Evolutionary conservation across 2,797 vertebrate species (phyloP).

Genomic region (Coilia nasus): DNA sequence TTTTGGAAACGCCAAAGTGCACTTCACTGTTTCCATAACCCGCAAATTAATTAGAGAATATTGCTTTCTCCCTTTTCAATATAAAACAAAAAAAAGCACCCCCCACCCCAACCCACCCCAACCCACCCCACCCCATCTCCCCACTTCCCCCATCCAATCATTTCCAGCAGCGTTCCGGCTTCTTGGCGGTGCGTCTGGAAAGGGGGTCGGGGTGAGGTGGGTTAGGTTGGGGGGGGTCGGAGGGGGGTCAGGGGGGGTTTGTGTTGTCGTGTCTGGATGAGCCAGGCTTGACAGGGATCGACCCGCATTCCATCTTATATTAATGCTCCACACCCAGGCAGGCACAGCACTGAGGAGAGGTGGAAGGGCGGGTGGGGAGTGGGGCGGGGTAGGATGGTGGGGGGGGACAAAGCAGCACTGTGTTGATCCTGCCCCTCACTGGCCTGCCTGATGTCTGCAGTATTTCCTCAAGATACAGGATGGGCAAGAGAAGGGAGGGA

Average conservation of each 20-base stretch:
- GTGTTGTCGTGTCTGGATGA: conserved; percentile 20
- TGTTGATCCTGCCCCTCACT: conserved; percentile 44
- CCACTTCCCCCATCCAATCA: neutral
- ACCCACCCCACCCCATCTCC: conserved; percentile 30
- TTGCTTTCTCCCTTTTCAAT: conserved; percentile 47
- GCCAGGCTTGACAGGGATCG: conserved; percentile 25
- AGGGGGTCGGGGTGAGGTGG: neutral
- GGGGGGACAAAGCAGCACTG: conserved; percentile 15
- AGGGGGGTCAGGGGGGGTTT: neutral
- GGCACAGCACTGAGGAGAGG: conserved; percentile 24
- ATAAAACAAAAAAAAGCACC: conserved; percentile 60
- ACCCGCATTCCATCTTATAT: conserved; percentile 43
- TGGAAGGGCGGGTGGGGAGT: conserved; percentile 8
- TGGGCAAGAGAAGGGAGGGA: neutral
- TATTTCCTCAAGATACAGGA: conserved; percentile 30
- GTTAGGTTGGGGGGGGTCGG: conserved; percentile 18
- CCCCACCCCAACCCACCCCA: conserved; percentile 35
- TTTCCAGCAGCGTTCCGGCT: neutral
- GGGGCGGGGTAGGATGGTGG: too few relatives aligned
- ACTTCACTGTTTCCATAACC: conserved; percentile 52
- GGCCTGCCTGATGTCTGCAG: conserved; percentile 38
- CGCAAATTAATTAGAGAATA: conserved; percentile 56
- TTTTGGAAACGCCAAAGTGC: conserved; percentile 27
- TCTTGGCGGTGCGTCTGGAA: neutral
- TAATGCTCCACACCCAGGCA: conserved; percentile 35